Evolutionary conservation across 2,888 invertebrate species (phyloP), one percentile per base, ranked within the genome.

Genomic region (Platynereis dumerilii): DNA sequence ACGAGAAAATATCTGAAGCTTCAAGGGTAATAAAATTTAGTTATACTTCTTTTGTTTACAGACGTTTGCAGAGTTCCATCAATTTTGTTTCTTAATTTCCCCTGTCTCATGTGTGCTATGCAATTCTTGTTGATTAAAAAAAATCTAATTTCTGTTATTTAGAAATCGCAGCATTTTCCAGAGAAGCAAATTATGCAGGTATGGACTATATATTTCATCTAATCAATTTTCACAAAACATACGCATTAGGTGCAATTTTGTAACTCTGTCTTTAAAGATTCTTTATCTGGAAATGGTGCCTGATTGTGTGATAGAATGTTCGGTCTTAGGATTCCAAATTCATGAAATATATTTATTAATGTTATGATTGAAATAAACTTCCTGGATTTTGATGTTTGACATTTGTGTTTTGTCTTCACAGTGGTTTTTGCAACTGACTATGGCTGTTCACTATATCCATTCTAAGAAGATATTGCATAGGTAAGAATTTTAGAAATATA

Each of bases 371-470:
- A n/a, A 48, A 3, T 12, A 20, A 48, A 48, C 5, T 22, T 48
- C 22, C 48, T 20, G 22, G n/a, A 20, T 48, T 48, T 48, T 48
- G 7, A 20, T 10, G n/a, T 22, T 48, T 7, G 5, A 48, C 17
- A n/a, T 48, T 3, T 48, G 17, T 48, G 48, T 10, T 48, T 48
- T 48, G 22, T 48, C 22, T 53, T 27, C 63, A 10, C 74, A 81
- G 80, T 82, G 80, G 80, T 81, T 81, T 69, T 74, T 81, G 34
- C 82, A 82, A 71, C 74, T 81, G 20, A 72, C 78, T 3, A 81
- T 81, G 80, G 81, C 80, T 7, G 80, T 81, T 17, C 78, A 80
- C 69, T 80, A 78, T 65, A 79, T 82, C 54, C 82, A 82, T 68
- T 80, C 79, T 48, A 73, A 79, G 63, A 81, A 78, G 68, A 76